Conservation (phyloP, 2,113 vertebrate genomes). For the Oreochromis aureus region DNA sequence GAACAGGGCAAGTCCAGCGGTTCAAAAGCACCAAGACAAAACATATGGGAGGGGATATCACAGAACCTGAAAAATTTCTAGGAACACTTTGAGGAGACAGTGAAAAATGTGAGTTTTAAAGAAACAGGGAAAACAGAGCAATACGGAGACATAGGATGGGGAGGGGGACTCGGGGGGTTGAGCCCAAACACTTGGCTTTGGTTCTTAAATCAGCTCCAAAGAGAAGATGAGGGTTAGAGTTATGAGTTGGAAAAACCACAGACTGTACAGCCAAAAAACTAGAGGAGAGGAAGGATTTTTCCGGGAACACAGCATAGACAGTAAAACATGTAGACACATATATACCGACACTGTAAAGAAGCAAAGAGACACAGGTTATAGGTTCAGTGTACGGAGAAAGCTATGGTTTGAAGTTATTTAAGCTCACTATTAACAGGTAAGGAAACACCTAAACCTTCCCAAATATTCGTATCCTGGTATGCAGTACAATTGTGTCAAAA, state of each 20-base stretch:
- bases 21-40: slow-evolving; percentile 15
- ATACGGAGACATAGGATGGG: not conserved
- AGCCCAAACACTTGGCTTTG: slow-evolving; percentile 41
- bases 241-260: slow-evolving; percentile 60
- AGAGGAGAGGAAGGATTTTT: slow-evolving; percentile 46
- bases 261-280: slow-evolving; percentile 51
- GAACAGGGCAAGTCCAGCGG: slow-evolving; percentile 2
- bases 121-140: not conserved
- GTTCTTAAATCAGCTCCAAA: slow-evolving; percentile 54
- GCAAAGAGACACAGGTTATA: not conserved
- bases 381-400: not conserved
- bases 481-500: not conserved
- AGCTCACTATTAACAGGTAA: not conserved
- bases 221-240: slow-evolving; percentile 61
- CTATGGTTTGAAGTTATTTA: not conserved
- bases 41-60: not conserved
- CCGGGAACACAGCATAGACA: slow-evolving; percentile 36
- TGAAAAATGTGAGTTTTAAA: slow-evolving; percentile 6
- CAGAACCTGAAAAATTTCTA: not conserved
- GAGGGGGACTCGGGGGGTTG: not conserved
- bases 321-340: slow-evolving; percentile 9
- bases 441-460: not conserved
- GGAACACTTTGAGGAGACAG: not conserved
- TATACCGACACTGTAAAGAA: not conserved
- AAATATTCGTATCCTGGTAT: not conserved